These are phyloP conservation scores for Oceanites oceanicus DNA, from an alignment of 2,113 vertebrate genomes.

Conservation along the genomic window DNA sequence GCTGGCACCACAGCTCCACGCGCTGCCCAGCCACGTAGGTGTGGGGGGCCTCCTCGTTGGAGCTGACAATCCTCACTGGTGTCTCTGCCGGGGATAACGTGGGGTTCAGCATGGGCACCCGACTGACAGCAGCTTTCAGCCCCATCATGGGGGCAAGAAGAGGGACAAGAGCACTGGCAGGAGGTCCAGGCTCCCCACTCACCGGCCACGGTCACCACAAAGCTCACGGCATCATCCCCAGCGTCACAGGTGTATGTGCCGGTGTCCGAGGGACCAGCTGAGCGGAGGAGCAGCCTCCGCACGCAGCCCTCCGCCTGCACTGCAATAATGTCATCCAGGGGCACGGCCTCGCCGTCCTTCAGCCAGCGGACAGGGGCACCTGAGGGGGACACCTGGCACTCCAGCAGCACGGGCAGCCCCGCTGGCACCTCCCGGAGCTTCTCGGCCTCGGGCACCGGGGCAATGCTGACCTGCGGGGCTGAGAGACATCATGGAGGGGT, in stretches of 20 bases:
- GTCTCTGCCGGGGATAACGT: slow-evolving; percentile 74
- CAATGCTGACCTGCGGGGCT: slow-evolving; percentile 9
- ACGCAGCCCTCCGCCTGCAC: slow-evolving; percentile 80
- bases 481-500: accelerated
- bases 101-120: not conserved
- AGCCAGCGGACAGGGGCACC: slow-evolving; percentile 83
- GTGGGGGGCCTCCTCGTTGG: slow-evolving; percentile 77
- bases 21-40: slow-evolving; percentile 78
- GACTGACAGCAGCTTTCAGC: not conserved
- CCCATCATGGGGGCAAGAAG: not conserved
- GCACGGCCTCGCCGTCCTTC: slow-evolving; percentile 82
- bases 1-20: slow-evolving; percentile 88
- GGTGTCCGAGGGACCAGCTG: slow-evolving; percentile 76
- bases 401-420: slow-evolving; percentile 83
- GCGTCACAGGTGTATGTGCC: slow-evolving; percentile 90
- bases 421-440: not conserved
- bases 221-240: slow-evolving; percentile 78
- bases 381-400: slow-evolving; percentile 84
- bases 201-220: slow-evolving; percentile 78
- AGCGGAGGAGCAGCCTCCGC: slow-evolving; percentile 83
- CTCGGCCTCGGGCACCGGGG: not conserved
- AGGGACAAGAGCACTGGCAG: not conserved
- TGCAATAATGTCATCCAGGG: slow-evolving; percentile 56
- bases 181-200: slow-evolving; percentile 39
- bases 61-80: slow-evolving; percentile 82